phyloP scores from a whole-genome alignment of 2,888 invertebrate genomes.

The Pecten maximus region DNA sequence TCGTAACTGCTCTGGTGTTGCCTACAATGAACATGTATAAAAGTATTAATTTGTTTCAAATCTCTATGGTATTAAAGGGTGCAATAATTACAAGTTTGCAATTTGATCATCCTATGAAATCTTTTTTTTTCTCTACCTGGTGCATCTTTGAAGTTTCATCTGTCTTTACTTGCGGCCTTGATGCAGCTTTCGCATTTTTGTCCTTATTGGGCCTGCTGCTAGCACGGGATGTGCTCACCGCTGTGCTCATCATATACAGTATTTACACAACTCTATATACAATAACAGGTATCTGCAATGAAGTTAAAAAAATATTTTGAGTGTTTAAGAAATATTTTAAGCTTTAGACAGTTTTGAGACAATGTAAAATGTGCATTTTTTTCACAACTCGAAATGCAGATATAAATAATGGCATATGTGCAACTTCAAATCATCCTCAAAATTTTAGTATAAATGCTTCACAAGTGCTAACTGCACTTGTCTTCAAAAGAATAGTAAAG shows the following conservation, averaged over 20 bases:
- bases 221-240: slow-evolving; percentile 79
- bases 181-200: slow-evolving; percentile 69
- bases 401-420: too few species aligned
- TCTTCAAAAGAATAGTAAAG: too few species aligned
- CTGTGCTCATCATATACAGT: slow-evolving; percentile 80
- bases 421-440: too few species aligned
- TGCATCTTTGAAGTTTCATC: slow-evolving; percentile 69
- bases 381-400: too few species aligned
- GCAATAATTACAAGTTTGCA: too few species aligned
- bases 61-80: too few species aligned
- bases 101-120: background rate
- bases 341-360: too few species aligned
- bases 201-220: slow-evolving; percentile 73
- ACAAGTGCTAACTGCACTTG: too few species aligned
- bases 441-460: too few species aligned
- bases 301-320: background rate
- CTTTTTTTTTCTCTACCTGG: slow-evolving; percentile 55
- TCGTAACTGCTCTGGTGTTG: slow-evolving; percentile 92
- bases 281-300: slow-evolving; percentile 64
- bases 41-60: too few species aligned
- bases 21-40: slow-evolving; percentile 84
- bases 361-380: too few species aligned
- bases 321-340: too few species aligned
- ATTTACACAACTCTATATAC: slow-evolving; percentile 78
- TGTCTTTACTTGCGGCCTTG: slow-evolving; percentile 71